Base-by-base conservation (phyloP, 2,888 invertebrate species). In the Himalopsyche tibetana region DNA sequence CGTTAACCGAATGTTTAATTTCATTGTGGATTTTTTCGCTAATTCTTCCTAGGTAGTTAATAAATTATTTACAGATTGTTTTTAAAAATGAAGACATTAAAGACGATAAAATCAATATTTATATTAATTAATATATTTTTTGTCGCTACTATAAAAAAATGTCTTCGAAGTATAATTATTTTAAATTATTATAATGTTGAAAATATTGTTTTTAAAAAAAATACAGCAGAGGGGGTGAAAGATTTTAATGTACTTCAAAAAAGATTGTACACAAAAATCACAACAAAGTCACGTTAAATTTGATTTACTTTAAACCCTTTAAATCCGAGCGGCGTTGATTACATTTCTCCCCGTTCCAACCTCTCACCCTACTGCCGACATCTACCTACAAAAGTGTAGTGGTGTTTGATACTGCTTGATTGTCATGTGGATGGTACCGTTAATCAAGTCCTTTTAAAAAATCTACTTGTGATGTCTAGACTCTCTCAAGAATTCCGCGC, bases 381-480 rank as follows among this genome's bases (percentile, higher is more conserved):
- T 28, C n/a, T 63, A 63, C 19, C 80, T 40, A 80, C 8, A 80
- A 80, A 42, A 38, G 80, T 19, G 56, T 55, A 55, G 80, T 63
- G 81, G 40, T 4, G 74, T 63, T 63, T 63, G 63, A 63, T 63
- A 63, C 63, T 51, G 8, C 51, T 63, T 63, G 63, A 63, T 63
- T 63, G 63, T 63, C 63, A 63, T 63, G 63, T 63, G 63, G 56
- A 84, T 82, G 82, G 85, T 38, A 51, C 82, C 82, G 84, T 87
- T 85, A 87, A 88, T 87, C 86, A 87, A 87, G 85, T 84, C 84
- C 55, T 84, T 82, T 85, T 87, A 84, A 85, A 81, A 85, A 88
- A 83, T 84, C 80, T 87, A 88, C 88, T 88, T 87, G 87, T 83
- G 63, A 81, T 84, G 88, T 88, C 88, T 88, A 88, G 88, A 88